Evolutionary conservation across 2,888 invertebrate species (phyloP).

Genomic region (Agelastica alni): DNA sequence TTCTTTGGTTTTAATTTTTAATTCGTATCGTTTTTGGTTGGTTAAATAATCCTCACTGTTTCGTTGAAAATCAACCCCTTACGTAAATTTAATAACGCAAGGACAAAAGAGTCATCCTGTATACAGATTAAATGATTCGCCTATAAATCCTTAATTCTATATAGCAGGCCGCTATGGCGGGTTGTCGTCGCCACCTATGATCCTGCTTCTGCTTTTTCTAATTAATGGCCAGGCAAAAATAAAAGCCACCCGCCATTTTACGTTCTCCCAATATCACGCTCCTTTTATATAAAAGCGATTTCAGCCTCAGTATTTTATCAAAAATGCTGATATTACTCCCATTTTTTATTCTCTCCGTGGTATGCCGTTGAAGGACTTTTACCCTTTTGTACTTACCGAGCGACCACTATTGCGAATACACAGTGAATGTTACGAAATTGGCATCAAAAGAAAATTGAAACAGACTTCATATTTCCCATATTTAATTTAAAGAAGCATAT

Average conservation of each 20-base stretch:
- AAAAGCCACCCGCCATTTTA: slow-evolving; percentile 38
- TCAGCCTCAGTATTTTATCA: slow-evolving; percentile 31
- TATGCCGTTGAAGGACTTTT: slow-evolving; percentile 22
- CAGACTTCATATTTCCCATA: slow-evolving; percentile 14
- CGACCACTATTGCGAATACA: not conserved
- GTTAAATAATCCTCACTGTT: too few species aligned
- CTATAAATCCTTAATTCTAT: slow-evolving; percentile 51
- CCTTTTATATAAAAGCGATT: slow-evolving; percentile 31
- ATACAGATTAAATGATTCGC: slow-evolving; percentile 37
- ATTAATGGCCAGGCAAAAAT: slow-evolving; percentile 49
- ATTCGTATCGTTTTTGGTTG: too few species aligned
- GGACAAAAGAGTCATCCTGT: too few species aligned
- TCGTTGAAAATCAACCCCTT: too few species aligned
- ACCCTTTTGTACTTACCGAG: slow-evolving; percentile 8
- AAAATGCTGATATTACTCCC: slow-evolving; percentile 33
- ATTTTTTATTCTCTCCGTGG: slow-evolving; percentile 27
- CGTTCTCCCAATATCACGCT: slow-evolving; percentile 34
- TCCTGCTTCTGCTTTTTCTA: slow-evolving; percentile 46
- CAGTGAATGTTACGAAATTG: slow-evolving; percentile 1
- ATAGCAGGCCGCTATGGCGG: slow-evolving; percentile 42
- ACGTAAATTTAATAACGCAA: too few species aligned
- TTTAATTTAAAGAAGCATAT: too few species aligned
- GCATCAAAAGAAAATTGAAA: slow-evolving; percentile 1
- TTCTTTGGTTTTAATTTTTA: too few species aligned
- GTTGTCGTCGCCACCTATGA: slow-evolving; percentile 50